Base-by-base conservation (phyloP, 2,113 vertebrate genomes). In the Glareola pratincola region DNA sequence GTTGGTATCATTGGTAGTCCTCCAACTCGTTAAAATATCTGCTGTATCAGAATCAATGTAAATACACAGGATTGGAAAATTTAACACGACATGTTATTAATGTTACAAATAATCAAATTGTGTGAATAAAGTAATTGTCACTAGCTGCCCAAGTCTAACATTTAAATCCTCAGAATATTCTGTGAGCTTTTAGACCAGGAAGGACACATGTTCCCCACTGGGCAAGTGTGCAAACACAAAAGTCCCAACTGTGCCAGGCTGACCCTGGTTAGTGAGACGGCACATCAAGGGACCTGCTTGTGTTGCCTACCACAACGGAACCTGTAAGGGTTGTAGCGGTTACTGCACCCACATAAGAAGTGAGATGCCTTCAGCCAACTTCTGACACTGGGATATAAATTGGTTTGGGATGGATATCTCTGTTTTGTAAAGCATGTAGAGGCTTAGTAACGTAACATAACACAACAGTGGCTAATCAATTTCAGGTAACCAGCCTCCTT, bases 261-360 rank as follows among this genome's bases (percentile, higher is more conserved):
- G 4, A 34, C 36, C 22, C 9, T 0, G 0, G 12, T 36, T 54
- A 60, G 21, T 39, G n/a, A 67, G 24, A 51, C 37, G 30, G 37
- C 34, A 9, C 59, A 17, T 59, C 0, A 0, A 71, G 19, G 32
- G 12, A 27, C 45, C 6, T 57, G 29, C 29, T 43, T n/a, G 7
- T 43, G 12, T 29, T 34, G 26, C 32, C 22, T 47, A 3, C 43
- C 26, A 47, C n/a, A 37, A 26, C 16, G 30, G 41, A 57, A 92
- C 26, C 37, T 69, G 4, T 14, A 41, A 30, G 4, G 41, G 62
- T n/a, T 19, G 20, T 37, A 15, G 21, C 23, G 43, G 45, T 37
- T 80, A n/a, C 48, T 41, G 30, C 15, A 47, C 26, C 73, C 36
- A 39, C 39, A 12, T 26, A 23, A 37, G 12, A 54, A 14, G 14